Percentiles rank a stretch among this genome's conserved stretches.
phyloP scores from a whole-genome alignment of 2,888 invertebrate genomes.

The Hypercompe scribonia region DNA sequence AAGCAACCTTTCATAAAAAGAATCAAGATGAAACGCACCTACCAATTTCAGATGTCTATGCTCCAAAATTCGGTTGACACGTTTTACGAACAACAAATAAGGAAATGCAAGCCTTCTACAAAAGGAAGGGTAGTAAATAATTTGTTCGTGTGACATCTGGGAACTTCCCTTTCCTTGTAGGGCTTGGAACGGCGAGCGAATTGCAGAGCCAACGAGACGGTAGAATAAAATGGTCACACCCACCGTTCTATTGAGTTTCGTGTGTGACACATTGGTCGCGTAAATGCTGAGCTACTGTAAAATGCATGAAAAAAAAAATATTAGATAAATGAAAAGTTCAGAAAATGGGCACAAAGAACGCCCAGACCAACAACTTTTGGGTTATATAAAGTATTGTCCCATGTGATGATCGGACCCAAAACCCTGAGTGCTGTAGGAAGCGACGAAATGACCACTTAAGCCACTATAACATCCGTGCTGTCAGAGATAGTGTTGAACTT shows the following conservation, averaged over 20 bases:
- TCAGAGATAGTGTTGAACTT: too few species aligned
- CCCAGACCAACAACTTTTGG: too few species aligned
- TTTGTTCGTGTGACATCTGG: slow-evolving; percentile 83
- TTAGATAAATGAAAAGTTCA: background rate
- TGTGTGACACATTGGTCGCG: slow-evolving; percentile 47
- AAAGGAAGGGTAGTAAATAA: slow-evolving; percentile 83
- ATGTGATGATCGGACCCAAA: too few species aligned
- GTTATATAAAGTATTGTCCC: too few species aligned
- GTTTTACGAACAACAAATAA: slow-evolving; percentile 64
- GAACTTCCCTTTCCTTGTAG: slow-evolving; percentile 81
- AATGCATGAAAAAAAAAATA: background rate
- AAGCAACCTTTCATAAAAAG: slow-evolving; percentile 50
- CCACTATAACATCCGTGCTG: too few species aligned
- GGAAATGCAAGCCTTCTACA: slow-evolving; percentile 68
- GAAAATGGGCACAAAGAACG: too few species aligned
- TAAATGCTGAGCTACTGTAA: background rate
- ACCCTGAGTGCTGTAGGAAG: too few species aligned
- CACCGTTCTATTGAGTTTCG: slow-evolving; percentile 72
- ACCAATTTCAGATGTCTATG: slow-evolving; percentile 46
- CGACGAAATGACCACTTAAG: too few species aligned
- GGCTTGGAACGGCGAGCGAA: slow-evolving; percentile 60
- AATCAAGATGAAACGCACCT: slow-evolving; percentile 51
- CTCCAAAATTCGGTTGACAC: slow-evolving; percentile 51
- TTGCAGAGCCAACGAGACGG: slow-evolving; percentile 64
- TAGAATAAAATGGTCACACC: slow-evolving; percentile 79